Conservation (phyloP, 2,113 vertebrate genomes). For the Egretta garzetta region DNA sequence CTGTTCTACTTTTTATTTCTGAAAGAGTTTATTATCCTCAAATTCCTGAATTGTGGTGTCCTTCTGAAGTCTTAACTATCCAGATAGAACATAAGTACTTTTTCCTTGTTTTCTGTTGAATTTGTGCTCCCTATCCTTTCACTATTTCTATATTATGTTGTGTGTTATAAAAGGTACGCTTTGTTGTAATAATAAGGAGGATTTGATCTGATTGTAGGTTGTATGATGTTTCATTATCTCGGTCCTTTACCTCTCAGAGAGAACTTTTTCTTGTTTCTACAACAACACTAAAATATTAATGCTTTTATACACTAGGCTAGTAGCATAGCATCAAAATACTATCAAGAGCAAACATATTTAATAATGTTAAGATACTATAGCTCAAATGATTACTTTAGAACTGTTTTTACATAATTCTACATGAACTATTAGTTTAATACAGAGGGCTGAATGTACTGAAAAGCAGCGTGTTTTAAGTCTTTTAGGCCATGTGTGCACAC, state of each 20-base stretch:
- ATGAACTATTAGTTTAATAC: neutral
- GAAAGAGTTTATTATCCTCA: neutral
- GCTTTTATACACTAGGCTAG: neutral
- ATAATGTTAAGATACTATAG: neutral
- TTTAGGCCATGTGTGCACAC: neutral
- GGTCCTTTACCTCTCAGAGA: neutral
- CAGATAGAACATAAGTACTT: neutral
- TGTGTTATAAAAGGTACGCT: neutral
- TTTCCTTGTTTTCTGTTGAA: neutral
- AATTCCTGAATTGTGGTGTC: fast-evolving
- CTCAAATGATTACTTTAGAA: neutral
- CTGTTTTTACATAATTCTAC: neutral
- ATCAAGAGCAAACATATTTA: neutral
- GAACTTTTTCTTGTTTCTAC: neutral
- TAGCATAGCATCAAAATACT: neutral
- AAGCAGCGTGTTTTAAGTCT: neutral
- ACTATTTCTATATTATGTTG: neutral
- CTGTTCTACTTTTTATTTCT: neutral
- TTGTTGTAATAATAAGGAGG: neutral
- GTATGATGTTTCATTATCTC: neutral
- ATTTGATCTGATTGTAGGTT: neutral
- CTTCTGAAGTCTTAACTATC: neutral
- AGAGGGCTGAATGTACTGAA: neutral
- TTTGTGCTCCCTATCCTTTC: neutral
- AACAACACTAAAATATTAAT: neutral